A percentile compares a stretch with the other conserved stretches of the same genome.
phyloP scores from a whole-genome alignment of 2,797 vertebrate genomes.

The Danio choprae region DNA sequence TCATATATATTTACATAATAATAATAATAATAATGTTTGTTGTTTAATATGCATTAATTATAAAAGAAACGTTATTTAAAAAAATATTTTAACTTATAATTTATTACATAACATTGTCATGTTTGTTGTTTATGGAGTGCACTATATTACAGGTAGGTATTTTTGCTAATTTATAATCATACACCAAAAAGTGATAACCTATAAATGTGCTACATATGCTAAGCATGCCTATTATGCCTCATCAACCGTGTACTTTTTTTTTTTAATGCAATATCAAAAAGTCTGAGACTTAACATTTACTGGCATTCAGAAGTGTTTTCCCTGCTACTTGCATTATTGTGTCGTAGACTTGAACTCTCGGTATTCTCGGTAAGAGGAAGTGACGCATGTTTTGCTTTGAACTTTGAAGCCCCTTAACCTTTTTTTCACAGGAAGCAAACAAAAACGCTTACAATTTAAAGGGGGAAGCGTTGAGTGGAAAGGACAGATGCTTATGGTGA shows the following conservation, averaged over 20 bases:
- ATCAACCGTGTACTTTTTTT: background rate
- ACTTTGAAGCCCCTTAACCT: background rate
- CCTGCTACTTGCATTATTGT: constrained; percentile 14
- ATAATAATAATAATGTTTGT: too few relatives aligned
- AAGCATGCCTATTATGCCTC: background rate
- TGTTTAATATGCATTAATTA: too few relatives aligned
- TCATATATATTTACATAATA: too few relatives aligned
- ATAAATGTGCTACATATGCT: background rate
- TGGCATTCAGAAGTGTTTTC: constrained; percentile 67
- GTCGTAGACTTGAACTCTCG: constrained; percentile 28
- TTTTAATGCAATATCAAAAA: background rate
- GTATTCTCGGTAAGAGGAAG: constrained; percentile 23
- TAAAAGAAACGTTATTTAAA: too few relatives aligned
- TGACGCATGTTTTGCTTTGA: background rate
- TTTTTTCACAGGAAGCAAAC: background rate
- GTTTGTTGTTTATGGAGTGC: too few relatives aligned
- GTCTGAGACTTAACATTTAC: constrained; percentile 61
- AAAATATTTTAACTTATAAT: too few relatives aligned
- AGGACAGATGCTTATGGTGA: background rate
- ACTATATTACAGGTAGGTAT: too few relatives aligned
- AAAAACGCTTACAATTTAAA: background rate
- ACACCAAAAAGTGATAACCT: background rate
- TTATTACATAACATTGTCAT: too few relatives aligned
- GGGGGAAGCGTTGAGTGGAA: background rate
- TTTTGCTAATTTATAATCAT: too few relatives aligned